Conservation (phyloP, 2,113 vertebrate species). For the Acrocephalus arundinaceus region DNA sequence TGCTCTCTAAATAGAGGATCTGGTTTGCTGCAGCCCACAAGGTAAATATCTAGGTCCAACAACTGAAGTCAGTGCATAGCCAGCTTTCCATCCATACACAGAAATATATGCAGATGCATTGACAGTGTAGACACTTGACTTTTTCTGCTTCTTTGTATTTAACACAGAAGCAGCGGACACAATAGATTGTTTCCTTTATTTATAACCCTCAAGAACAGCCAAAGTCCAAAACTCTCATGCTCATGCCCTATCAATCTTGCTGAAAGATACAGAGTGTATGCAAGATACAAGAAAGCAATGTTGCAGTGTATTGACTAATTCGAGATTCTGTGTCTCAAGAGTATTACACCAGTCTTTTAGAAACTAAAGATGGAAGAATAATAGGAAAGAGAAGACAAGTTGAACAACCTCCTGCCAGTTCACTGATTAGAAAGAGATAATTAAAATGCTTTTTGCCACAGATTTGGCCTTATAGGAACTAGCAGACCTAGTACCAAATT, state of each 20-base stretch:
- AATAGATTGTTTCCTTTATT: slow-evolving; percentile 3
- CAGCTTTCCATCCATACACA: neutral
- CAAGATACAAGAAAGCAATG: slow-evolving; percentile 18
- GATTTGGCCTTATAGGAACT: neutral
- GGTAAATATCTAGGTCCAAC: neutral
- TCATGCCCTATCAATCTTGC: slow-evolving; percentile 12
- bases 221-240: neutral
- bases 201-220: neutral
- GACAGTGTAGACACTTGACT: neutral
- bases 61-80: neutral
- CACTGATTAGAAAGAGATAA: slow-evolving; percentile 50
- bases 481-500: neutral
- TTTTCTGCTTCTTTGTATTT: neutral
- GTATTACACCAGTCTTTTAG: neutral
- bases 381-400: slow-evolving; percentile 20
- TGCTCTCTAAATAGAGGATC: neutral
- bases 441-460: neutral
- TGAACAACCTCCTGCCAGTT: slow-evolving; percentile 35
- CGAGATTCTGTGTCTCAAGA: neutral
- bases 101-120: neutral
- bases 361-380: slow-evolving; percentile 40
- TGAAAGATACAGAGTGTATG: neutral
- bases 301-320: slow-evolving; percentile 28
- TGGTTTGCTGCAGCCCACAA: neutral
- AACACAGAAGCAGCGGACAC: neutral